A percentile compares a stretch with the other conserved stretches of the same genome.
These are phyloP conservation scores for Catostylus mosaicus DNA, from an alignment of 30 jellyfish, hydroid and myxozoan genomes.

Conservation along the genomic window DNA sequence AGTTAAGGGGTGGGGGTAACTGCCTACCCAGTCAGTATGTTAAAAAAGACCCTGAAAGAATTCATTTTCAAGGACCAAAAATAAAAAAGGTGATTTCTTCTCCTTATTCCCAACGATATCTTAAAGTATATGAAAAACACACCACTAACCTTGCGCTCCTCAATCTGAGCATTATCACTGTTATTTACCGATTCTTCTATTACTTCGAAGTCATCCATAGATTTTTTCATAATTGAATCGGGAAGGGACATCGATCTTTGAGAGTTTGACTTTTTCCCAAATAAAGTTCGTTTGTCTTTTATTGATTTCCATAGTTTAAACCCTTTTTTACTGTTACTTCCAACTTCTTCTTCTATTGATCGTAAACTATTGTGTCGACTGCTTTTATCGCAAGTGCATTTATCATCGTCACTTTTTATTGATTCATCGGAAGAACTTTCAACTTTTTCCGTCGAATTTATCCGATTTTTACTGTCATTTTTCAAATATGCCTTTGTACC, in stretches of 20 bases:
- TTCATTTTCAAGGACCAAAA: too few relatives aligned
- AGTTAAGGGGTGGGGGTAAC: too few relatives aligned
- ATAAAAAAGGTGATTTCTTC: too few relatives aligned
- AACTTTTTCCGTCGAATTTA: background rate
- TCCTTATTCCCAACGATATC: too few relatives aligned
- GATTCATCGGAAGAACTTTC: constrained; percentile 14
- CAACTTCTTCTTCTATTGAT: constrained; percentile 25
- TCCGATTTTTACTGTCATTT: too few relatives aligned
- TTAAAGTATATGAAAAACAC: background rate
- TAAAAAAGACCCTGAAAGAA: too few relatives aligned
- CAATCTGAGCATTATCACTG: background rate
- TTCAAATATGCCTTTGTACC: background rate
- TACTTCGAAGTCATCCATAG: background rate
- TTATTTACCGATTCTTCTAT: background rate
- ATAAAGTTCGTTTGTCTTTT: background rate
- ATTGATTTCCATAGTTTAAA: constrained; percentile 24
- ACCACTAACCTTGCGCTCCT: background rate
- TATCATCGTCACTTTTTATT: background rate
- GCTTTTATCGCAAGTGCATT: background rate
- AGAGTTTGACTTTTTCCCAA: background rate
- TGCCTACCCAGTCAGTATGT: too few relatives aligned
- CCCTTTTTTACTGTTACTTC: constrained; percentile 9
- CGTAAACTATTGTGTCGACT: background rate
- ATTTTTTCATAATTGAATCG: background rate
- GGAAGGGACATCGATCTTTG: constrained; percentile 12